Evolutionary conservation across 2,113 vertebrate genomes (phyloP), one percentile per base, ranked within the genome.

Genomic region (Zosterops pallidus): DNA sequence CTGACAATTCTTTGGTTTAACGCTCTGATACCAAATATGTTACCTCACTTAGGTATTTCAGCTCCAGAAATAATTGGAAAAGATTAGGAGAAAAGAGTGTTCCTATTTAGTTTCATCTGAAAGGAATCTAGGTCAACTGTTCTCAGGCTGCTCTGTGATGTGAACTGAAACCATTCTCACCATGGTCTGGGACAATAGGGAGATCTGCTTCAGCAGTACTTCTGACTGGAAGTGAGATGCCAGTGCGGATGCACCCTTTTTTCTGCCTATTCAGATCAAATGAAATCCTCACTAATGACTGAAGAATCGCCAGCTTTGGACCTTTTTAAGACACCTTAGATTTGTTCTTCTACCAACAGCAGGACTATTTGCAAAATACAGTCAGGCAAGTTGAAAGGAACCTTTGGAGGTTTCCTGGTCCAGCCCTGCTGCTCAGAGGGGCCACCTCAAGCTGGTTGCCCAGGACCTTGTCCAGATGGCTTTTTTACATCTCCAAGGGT

Each of bases 121-220:
- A 90, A 92, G 68, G 55, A 96, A 97, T 94, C 29, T 92, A 69
- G 86, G 95, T 93, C 94, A 95, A 37, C 56, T 1, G 8, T 82
- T 88, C 71, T 94, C 71, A 86, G 82, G 74, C 46, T 83, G 92
- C 64, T 78, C 60, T 41, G 44, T 56, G 77, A 88, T 72, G 64
- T 85, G 83, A 94, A 77, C 75, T 60, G 57, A 64, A 94, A 88
- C 49, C 11, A 7, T 76, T 88, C 86, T 60, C 62, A 52, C 33
- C 39, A 67, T 0, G 31, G 71, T 20, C 79, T 63, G 35, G 64
- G 75, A 94, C 92, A 93, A 92, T 2, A 25, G 55, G 46, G 59
- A 94, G 59, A 80, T 49, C 22, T 80, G 82, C 62, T 90, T 71
- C 84, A 84, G 53, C 44, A 16, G 2, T 41, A 18, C 70, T 90